Conservation (phyloP, 2,888 invertebrate genomes). For the Macrosiphum euphorbiae region DNA sequence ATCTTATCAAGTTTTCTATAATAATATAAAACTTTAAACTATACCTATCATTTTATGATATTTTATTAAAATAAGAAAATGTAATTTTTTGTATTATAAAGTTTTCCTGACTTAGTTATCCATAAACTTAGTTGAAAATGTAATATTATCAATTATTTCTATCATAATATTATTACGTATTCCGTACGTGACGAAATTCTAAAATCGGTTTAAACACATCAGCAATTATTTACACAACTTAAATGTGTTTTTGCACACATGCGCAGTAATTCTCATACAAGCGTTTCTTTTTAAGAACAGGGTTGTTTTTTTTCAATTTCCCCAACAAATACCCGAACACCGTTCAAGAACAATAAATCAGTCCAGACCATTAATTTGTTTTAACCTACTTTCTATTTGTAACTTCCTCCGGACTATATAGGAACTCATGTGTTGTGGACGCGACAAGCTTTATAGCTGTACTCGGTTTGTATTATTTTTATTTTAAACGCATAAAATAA, state of each 20-base stretch:
- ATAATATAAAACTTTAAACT: neutral
- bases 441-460: neutral
- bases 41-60: neutral
- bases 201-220: neutral
- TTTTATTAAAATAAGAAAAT: neutral
- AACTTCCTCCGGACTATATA: neutral
- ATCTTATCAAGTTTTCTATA: neutral
- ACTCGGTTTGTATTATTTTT: neutral
- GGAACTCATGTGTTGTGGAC: neutral
- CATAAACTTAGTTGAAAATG: neutral
- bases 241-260: neutral
- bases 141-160: neutral
- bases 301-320: neutral
- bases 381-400: neutral
- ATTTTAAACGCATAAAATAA: conserved; percentile 31
- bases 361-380: neutral
- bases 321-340: neutral
- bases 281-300: neutral
- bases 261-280: neutral
- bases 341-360: neutral
- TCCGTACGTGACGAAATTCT: neutral
- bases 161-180: neutral
- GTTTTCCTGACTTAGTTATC: neutral
- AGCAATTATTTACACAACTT: neutral
- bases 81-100: neutral